Percentiles rank a stretch among this genome's conserved stretches.
These are phyloP conservation scores for Ursus arctos DNA, from an alignment of 2,113 vertebrate genomes.

Conservation along the genomic window DNA sequence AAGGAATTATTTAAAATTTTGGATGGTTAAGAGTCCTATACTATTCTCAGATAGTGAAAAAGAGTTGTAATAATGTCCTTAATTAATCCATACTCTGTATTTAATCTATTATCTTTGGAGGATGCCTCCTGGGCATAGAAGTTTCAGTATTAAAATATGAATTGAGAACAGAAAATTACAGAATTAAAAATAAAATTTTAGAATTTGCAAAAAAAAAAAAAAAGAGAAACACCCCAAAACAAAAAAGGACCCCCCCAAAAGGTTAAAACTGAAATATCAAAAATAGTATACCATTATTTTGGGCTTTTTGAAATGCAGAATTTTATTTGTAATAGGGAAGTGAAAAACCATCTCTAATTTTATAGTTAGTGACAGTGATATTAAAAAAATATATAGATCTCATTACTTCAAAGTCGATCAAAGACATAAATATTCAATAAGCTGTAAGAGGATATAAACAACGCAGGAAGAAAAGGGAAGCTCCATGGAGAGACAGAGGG, in stretches of 20 bases:
- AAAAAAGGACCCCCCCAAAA: not conserved
- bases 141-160: slow-evolving; percentile 42
- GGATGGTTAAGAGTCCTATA: not conserved
- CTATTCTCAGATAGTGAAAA: slow-evolving; percentile 1
- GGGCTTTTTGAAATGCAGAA: not conserved
- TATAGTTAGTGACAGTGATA: slow-evolving; percentile 25
- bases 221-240: not conserved
- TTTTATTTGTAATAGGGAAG: slow-evolving; percentile 8
- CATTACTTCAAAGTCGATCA: slow-evolving; percentile 37
- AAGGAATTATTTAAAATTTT: slow-evolving; percentile 27
- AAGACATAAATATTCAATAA: slow-evolving; percentile 64
- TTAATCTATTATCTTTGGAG: slow-evolving; percentile 27
- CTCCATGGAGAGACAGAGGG: not conserved
- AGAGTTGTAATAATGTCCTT: not conserved
- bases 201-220: not conserved
- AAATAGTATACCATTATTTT: not conserved
- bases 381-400: slow-evolving; percentile 12
- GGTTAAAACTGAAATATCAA: slow-evolving; percentile 47
- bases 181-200: slow-evolving; percentile 54
- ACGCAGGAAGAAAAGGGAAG: not conserved
- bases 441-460: not conserved
- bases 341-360: slow-evolving; percentile 31
- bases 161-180: slow-evolving; percentile 1
- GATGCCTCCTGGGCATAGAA: not conserved
- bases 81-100: not conserved